Base-by-base conservation (phyloP, 2,888 invertebrate genomes). In the Zonitis immaculata region DNA sequence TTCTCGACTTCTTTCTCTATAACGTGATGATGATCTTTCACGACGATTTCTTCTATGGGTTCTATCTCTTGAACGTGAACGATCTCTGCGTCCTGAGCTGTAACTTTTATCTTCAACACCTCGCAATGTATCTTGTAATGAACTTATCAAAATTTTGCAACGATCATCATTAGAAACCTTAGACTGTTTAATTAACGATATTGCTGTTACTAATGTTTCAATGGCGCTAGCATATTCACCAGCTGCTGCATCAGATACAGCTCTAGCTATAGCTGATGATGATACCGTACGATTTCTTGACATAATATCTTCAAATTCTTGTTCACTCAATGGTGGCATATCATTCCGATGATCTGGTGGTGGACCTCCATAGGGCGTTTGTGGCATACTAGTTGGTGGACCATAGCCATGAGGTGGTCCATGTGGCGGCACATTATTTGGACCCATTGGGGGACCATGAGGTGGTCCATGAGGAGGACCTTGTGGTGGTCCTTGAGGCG, bases 221-320 rank as follows among this genome's bases (percentile, higher is more conserved):
- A 99, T 96, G 46, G 99, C 99, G 75, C 95, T 95, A 1, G 95
- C 94, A 78, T 93, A 96, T 78, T 99, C 98, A 8, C 97, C 95
- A 52, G 95, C 93, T 42, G 95, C 95, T 2, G 97, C 97, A 78
- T 98, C 98, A 46, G 94, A 92, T 32, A 99, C 97, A 9, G 99
- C 99, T 55, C 98, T 80, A 11, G 94, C 92, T 62, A 99, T 99
- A 14, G 99, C 99, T 48, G 94, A 95, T 63, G 95, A 95, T 30
- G 95, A 96, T 0, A 99, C 98, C 7, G 97, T 97, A 64, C 97
- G 84, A 78, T 99, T 99, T 60, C 98, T 84, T 52, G 90, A 87
- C 92, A 99, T 96, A 51, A 96, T 93, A 75, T 99, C 99, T 76
- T 99, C 98, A 78, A 97, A 97, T 79, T 99, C 99, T 30, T 89